Evolutionary conservation across 2,113 vertebrate species (phyloP).

Genomic region (Acanthisitta chloris): DNA sequence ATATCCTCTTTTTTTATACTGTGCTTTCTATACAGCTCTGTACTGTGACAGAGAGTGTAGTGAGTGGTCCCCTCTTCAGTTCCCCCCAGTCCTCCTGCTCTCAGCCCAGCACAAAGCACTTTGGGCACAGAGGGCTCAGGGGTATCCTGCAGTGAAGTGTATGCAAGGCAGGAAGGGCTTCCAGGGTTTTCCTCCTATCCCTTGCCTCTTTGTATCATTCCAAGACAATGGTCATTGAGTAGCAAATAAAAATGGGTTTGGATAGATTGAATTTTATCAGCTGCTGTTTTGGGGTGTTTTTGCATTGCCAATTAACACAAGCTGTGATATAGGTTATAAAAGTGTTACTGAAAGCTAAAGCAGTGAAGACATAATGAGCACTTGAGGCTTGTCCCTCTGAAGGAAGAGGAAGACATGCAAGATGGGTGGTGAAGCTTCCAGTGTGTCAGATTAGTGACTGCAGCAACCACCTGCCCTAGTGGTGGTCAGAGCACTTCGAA

Average conservation of each 20-base stretch:
- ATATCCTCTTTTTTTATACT: background rate
- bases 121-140: rapidly evolving
- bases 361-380: background rate
- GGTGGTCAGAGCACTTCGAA: background rate
- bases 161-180: background rate
- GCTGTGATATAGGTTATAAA: background rate
- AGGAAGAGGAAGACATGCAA: background rate
- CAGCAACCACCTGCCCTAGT: background rate
- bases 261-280: background rate
- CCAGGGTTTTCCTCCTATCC: background rate
- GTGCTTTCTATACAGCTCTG: background rate
- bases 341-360: background rate
- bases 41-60: background rate
- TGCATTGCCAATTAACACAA: background rate
- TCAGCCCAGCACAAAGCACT: rapidly evolving
- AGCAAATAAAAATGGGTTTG: background rate
- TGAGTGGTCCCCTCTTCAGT: background rate
- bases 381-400: background rate
- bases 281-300: background rate
- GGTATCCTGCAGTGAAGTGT: background rate
- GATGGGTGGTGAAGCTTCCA: background rate
- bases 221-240: background rate
- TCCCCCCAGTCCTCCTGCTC: background rate
- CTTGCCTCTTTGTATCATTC: background rate
- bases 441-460: background rate